phyloP scores from a whole-genome alignment of 2,797 vertebrate species.

The Sebastes nivosus region DNA sequence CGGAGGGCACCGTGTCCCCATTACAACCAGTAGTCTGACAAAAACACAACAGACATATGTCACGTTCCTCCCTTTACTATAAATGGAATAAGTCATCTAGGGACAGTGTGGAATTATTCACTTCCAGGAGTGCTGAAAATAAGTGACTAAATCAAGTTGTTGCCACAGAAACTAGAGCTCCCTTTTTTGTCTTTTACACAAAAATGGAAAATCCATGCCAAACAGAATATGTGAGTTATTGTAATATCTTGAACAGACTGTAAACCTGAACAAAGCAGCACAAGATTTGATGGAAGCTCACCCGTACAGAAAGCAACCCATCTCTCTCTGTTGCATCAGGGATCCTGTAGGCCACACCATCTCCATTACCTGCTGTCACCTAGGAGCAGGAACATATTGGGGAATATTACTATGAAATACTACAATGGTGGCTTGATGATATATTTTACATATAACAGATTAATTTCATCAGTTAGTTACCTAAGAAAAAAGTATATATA shows the following conservation, averaged over 20 bases:
- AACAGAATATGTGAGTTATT: neutral
- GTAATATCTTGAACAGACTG: neutral
- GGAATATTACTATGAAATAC: neutral
- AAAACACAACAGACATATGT: neutral
- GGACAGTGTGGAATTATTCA: neutral
- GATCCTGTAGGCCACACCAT: accelerated
- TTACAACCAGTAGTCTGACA: slow-evolving; percentile 31
- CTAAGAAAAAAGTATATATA: neutral
- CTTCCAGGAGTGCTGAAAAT: neutral
- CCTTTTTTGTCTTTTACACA: neutral
- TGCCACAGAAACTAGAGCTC: neutral
- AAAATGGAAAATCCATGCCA: neutral
- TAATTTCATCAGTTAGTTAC: neutral
- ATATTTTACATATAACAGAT: neutral
- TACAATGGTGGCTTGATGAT: neutral
- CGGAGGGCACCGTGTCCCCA: accelerated
- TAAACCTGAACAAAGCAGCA: neutral
- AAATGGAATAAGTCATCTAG: neutral
- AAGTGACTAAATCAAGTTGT: neutral
- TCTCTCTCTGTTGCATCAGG: neutral
- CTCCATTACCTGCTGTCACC: slow-evolving; percentile 4
- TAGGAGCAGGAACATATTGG: neutral
- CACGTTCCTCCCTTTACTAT: neutral
- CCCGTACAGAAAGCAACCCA: neutral
- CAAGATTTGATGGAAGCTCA: slow-evolving; percentile 1